Evolutionary conservation across 2,888 invertebrate species (phyloP).

Genomic region (Agonum fuliginosum): DNA sequence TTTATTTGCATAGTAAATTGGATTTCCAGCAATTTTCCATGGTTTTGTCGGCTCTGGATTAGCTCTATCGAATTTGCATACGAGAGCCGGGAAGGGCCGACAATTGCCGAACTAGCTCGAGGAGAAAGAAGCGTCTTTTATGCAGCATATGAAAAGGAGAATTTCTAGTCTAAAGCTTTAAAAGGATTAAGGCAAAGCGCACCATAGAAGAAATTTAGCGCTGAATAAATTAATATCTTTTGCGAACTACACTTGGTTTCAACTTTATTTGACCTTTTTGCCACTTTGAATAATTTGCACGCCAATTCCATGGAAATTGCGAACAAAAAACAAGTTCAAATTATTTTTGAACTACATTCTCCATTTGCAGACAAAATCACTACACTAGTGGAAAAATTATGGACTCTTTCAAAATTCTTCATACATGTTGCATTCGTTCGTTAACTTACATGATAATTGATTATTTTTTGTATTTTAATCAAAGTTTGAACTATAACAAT

Average conservation of each 20-base stretch:
- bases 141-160: conserved; percentile 25
- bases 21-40: conserved; percentile 70
- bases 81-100: conserved; percentile 16
- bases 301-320: no score
- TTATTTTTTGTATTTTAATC: no score
- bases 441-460: no score
- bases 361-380: no score
- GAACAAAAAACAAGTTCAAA: no score
- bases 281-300: conserved; percentile 8
- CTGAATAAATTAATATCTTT: conserved; percentile 26
- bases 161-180: no score
- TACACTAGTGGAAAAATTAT: no score
- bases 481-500: no score
- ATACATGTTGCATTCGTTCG: no score
- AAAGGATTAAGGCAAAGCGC: conserved; percentile 12
- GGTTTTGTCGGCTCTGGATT: conserved; percentile 68
- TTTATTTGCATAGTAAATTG: conserved; percentile 71
- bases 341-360: no score
- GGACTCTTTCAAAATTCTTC: no score
- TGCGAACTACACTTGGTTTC: neutral
- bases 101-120: conserved; percentile 20
- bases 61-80: conserved; percentile 54
- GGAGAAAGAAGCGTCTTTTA: neutral
- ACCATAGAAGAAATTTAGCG: no score
- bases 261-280: neutral